phyloP scores from a whole-genome alignment of 2,113 vertebrate species.

The Numenius arquata region DNA sequence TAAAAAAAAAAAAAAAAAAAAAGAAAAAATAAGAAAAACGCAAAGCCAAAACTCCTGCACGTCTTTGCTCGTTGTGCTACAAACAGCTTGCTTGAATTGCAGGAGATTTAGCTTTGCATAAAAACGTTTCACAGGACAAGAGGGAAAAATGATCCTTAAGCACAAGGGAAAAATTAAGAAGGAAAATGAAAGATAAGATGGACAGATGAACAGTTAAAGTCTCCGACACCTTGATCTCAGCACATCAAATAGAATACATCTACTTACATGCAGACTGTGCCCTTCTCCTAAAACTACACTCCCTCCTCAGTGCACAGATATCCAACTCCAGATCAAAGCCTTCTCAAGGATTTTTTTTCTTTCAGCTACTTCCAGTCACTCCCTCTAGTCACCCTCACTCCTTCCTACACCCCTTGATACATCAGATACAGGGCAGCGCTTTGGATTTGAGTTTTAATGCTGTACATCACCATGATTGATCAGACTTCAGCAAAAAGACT shows the following conservation, averaged over 20 bases:
- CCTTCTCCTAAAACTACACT: background rate
- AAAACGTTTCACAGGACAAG: background rate
- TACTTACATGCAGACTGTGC: background rate
- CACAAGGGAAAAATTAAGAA: slow-evolving; percentile 7
- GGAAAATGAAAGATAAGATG: background rate
- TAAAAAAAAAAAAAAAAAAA: background rate
- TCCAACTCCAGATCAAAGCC: slow-evolving; percentile 17
- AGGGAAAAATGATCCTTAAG: background rate
- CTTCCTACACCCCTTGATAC: background rate
- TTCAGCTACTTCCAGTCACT: background rate
- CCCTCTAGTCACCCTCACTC: background rate
- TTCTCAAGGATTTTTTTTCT: background rate
- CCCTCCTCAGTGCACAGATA: background rate
- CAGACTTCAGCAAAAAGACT: background rate
- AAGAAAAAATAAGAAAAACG: background rate
- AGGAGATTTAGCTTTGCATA: slow-evolving; percentile 5
- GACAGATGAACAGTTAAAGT: slow-evolving; percentile 14
- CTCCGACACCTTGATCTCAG: background rate
- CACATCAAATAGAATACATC: slow-evolving; percentile 41
- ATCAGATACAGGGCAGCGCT: background rate
- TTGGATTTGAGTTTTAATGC: accelerated
- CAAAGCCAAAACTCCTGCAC: background rate
- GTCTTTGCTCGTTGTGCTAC: background rate
- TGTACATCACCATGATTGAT: background rate
- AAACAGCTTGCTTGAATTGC: background rate